These are phyloP conservation scores for Columba janthina DNA, from an alignment of 2,113 vertebrate genomes.

Conservation along the genomic window DNA sequence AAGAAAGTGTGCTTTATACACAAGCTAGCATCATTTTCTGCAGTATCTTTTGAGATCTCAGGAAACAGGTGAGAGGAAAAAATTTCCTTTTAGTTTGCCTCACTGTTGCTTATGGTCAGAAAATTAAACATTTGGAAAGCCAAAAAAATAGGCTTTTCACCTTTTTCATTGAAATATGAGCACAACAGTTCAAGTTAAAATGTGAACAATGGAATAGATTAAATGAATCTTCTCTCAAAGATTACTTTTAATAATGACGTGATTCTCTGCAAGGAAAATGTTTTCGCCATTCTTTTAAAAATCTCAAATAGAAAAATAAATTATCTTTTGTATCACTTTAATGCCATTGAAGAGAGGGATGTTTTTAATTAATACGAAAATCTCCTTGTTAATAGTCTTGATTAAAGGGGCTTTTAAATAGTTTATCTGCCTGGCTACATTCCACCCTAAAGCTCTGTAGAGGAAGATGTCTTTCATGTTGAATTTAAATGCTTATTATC, in stretches of 20 bases:
- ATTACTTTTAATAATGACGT: background rate
- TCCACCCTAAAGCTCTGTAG: conserved; percentile 5
- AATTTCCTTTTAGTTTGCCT: background rate
- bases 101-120: background rate
- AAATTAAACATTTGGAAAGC: background rate
- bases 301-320: background rate
- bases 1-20: background rate
- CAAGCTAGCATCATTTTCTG: background rate
- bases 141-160: background rate
- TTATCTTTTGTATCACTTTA: background rate
- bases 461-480: conserved; percentile 46
- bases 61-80: background rate
- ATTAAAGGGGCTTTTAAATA: conserved; percentile 53
- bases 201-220: background rate
- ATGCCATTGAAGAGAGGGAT: background rate
- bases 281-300: background rate
- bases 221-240: background rate
- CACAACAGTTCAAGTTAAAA: background rate
- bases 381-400: conserved; percentile 36
- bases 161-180: background rate
- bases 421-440: conserved; percentile 8
- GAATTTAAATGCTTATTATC: conserved; percentile 52
- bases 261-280: background rate
- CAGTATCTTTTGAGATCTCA: background rate
- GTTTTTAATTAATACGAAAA: conserved; percentile 51